These are phyloP conservation scores for Lophochroa leadbeateri DNA, from an alignment of 2,113 vertebrate species.

Conservation along the genomic window DNA sequence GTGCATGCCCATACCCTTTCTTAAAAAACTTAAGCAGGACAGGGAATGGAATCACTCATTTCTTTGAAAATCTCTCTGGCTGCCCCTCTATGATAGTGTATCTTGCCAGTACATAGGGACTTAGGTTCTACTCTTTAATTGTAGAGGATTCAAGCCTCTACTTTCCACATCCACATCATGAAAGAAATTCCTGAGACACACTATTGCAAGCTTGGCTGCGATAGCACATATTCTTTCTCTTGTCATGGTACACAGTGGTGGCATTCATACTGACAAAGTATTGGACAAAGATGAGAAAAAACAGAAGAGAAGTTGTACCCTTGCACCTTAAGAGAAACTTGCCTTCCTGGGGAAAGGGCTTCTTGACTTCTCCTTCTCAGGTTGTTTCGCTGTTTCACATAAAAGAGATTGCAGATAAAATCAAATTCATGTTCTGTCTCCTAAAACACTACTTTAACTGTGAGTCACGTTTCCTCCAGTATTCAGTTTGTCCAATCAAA, in stretches of 20 bases:
- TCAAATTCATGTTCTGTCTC: background rate
- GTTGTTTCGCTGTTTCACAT: background rate
- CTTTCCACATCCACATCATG: background rate
- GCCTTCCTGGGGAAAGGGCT: background rate
- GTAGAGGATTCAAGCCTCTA: background rate
- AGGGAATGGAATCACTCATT: background rate
- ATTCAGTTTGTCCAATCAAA: background rate
- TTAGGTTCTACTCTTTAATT: background rate
- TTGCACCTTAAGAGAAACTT: background rate
- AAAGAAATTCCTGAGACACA: background rate
- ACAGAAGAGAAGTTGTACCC: background rate
- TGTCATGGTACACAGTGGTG: background rate
- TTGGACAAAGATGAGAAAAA: background rate
- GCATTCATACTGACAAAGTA: background rate
- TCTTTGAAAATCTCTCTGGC: background rate
- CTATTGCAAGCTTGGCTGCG: accelerated
- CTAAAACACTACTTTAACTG: background rate
- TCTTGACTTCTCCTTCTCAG: background rate
- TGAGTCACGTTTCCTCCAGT: background rate
- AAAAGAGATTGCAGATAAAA: background rate
- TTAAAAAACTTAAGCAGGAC: background rate
- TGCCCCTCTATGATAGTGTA: background rate
- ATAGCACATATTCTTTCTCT: background rate
- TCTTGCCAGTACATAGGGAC: background rate
- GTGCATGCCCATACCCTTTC: background rate